Evolutionary conservation across 2,113 vertebrate species (phyloP).

Genomic region (Gasterosteus nipponicus): DNA sequence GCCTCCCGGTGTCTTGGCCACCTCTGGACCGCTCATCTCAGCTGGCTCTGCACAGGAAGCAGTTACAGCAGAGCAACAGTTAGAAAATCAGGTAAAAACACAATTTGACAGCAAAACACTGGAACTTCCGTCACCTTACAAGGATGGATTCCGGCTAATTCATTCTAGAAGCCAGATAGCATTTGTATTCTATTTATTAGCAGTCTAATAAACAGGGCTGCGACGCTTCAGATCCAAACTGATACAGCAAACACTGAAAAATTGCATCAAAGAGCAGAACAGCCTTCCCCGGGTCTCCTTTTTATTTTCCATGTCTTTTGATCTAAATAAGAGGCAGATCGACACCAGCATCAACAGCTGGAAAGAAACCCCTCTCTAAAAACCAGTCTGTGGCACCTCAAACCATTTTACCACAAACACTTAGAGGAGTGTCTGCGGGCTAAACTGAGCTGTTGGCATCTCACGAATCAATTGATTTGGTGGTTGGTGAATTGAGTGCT

Average conservation of each 20-base stretch:
- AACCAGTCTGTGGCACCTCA: background rate
- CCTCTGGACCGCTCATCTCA: conserved; percentile 93
- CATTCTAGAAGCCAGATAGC: background rate
- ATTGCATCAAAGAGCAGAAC: background rate
- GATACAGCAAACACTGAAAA: conserved; percentile 15
- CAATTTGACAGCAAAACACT: background rate
- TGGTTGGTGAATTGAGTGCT: background rate
- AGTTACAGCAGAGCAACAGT: background rate
- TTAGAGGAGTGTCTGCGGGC: conserved; percentile 3
- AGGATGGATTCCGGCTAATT: background rate
- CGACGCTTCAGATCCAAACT: conserved; percentile 1
- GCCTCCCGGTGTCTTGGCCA: conserved; percentile 79
- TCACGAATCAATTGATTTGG: conserved; percentile 8
- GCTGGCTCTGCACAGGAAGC: conserved; percentile 76
- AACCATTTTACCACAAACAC: conserved; percentile 11
- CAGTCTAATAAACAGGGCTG: conserved; percentile 5
- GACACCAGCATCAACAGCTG: conserved; percentile 15
- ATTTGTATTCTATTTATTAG: background rate
- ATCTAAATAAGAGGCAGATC: conserved; percentile 1
- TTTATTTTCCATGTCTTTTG: conserved; percentile 7
- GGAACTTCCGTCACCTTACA: background rate
- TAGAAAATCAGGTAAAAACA: background rate
- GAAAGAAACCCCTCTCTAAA: conserved; percentile 1
- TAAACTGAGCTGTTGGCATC: conserved; percentile 21
- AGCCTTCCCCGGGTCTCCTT: background rate